Base-by-base conservation (phyloP, 2,888 invertebrate species). In the Liopterus haemorrhoidalis region DNA sequence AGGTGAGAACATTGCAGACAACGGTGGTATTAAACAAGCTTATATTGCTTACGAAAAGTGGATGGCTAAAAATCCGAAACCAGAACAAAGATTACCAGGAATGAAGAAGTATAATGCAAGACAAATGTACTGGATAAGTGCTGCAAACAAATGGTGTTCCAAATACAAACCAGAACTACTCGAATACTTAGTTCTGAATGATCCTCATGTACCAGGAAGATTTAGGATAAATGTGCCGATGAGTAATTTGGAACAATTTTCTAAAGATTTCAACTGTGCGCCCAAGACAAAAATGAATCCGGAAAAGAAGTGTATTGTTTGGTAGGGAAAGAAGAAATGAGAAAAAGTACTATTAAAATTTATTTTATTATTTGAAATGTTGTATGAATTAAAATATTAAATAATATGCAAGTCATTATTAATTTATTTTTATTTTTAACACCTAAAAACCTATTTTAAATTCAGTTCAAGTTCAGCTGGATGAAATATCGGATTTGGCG, bases 1-100 rank as follows among this genome's bases (percentile, higher is more conserved):
- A 66, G 89, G 88, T 5, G 91, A 91, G 63, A 91, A 92, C 62
- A 91, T 92, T 41, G 91, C 91, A 0, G 91, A 92, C 62, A 92
- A 90, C 62, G 90, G 89, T 1, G 91, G 91, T 1, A 79, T 90
- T 50, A 90, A 89, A 63, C 84, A 86, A 60, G 86, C 90, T 0
- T 92, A 90, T 65, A 73, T 78, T 50, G 88, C 87, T 0, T 88
- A 88, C 63, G 71, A 78, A 37, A 74, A 76, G 5, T 87, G 85
- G 85, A 76, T 73, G 0, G 68, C 72, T 4, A 71, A 78, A n/a
- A 76, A 85, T 59, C 76, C 78, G 0, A 70, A 64, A 33, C 69
- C 70, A 1, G 86, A 86, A 56, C 66, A 69, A 0, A 71, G 73
- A 35, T 69, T 88, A 8, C 87, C 87, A 0, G 86, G 85, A 0